A percentile compares a stretch with the other conserved stretches of the same genome.
These are phyloP conservation scores for Australoheros facetus DNA, from an alignment of 2,797 vertebrate genomes.

Conservation along the genomic window DNA sequence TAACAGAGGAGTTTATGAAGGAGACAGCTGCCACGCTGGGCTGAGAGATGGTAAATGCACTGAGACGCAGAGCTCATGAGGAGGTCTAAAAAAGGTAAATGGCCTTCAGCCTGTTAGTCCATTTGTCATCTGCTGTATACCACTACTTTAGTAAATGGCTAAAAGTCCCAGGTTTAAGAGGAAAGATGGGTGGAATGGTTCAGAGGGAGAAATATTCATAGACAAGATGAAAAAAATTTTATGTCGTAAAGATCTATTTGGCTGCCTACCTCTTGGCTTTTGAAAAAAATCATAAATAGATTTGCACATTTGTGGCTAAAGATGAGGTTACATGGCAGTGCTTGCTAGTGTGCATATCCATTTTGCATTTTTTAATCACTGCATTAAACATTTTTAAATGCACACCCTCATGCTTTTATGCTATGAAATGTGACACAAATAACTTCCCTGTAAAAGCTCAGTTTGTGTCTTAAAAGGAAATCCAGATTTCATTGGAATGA, in stretches of 20 bases:
- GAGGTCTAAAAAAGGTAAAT: constrained; percentile 19
- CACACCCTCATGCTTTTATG: not conserved
- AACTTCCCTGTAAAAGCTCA: not conserved
- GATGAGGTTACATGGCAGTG: not conserved
- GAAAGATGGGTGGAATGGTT: not conserved
- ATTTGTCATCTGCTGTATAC: not conserved
- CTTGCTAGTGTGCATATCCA: not conserved
- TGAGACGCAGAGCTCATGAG: not conserved
- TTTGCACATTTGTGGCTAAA: rapidly evolving
- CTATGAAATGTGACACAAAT: not conserved
- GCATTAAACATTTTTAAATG: not conserved
- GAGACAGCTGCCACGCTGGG: constrained; percentile 36
- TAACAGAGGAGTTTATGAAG: not conserved
- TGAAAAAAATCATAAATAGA: not conserved
- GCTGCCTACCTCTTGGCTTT: not conserved
- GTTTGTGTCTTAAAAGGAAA: not conserved
- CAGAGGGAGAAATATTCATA: not conserved
- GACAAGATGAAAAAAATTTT: not conserved
- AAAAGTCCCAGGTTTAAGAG: not conserved
- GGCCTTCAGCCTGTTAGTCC: constrained; percentile 14
- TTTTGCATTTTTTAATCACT: not conserved
- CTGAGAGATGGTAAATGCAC: constrained; percentile 34
- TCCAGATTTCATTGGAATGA: too few species aligned
- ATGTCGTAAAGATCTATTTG: not conserved
- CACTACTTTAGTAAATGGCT: not conserved